These are phyloP conservation scores for Typhlichthys eigenmanni DNA, from an alignment of 2,797 vertebrate species.

Conservation along the genomic window DNA sequence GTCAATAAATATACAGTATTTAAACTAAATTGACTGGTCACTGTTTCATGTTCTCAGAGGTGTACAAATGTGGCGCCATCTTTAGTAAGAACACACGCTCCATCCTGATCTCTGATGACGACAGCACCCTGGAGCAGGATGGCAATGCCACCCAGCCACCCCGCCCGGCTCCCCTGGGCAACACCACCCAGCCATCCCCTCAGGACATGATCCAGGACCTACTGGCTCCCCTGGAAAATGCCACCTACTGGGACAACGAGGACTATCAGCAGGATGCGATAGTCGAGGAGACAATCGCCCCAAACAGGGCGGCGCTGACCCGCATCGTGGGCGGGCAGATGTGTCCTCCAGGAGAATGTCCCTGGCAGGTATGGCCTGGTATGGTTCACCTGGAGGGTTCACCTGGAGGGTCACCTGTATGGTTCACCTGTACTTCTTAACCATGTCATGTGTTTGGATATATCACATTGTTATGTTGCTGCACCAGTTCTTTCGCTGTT, in stretches of 20 bases:
- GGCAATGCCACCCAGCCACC: not conserved
- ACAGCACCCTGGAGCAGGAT: no score
- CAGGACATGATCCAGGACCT: not conserved
- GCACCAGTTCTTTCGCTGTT: no score
- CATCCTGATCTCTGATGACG: conserved; percentile 24
- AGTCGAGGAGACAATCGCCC: accelerated
- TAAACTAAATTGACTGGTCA: not conserved
- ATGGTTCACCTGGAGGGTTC: no score
- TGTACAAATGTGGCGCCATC: conserved; percentile 76
- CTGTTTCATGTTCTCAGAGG: conserved; percentile 67
- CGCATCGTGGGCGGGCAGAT: conserved; percentile 84
- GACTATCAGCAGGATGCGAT: not conserved
- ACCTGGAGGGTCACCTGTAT: no score
- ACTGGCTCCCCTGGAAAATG: accelerated
- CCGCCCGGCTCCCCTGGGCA: not conserved
- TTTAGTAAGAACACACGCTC: conserved; percentile 30
- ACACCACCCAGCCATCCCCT: not conserved
- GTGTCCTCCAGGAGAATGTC: conserved; percentile 58
- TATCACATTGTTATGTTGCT: no score
- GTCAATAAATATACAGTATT: no score
- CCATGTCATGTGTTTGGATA: no score
- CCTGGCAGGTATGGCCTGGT: conserved; percentile 56
- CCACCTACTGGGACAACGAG: not conserved
- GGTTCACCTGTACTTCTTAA: no score
- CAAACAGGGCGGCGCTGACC: accelerated